Conservation (phyloP, 2,113 vertebrate species). For the Tonatia bakeri region DNA sequence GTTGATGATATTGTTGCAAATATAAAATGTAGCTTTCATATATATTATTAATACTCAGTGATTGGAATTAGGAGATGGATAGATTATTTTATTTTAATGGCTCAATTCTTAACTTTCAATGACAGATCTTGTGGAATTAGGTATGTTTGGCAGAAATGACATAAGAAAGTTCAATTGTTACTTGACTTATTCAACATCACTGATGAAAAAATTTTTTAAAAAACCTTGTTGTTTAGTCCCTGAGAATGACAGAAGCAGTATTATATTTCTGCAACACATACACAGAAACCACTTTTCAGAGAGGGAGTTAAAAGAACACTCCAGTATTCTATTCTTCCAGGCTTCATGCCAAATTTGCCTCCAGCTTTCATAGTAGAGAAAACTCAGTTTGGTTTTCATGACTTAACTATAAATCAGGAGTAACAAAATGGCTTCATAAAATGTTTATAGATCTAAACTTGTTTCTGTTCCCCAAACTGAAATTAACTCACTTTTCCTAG, state of each 20-base stretch:
- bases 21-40: not conserved
- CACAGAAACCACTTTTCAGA: conserved; percentile 20
- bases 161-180: conserved; percentile 21
- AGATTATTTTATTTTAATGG: not conserved
- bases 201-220: not conserved
- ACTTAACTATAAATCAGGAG: conserved; percentile 34
- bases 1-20: not conserved
- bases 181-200: conserved; percentile 29
- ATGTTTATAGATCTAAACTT: conserved; percentile 52
- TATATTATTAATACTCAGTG: not conserved
- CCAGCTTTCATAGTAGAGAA: conserved; percentile 29
- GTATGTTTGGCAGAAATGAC: conserved; percentile 15
- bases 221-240: not conserved
- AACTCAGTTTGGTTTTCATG: conserved; percentile 13
- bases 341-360: conserved; percentile 31
- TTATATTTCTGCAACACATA: not conserved
- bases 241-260: conserved; percentile 22
- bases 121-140: not conserved
- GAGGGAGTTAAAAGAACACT: not conserved
- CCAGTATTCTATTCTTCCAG: not conserved
- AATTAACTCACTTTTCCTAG: conserved; percentile 46
- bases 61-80: not conserved
- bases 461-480: conserved; percentile 25
- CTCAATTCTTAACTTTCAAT: not conserved
- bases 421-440: conserved; percentile 59